Percentiles rank a stretch among this genome's conserved stretches.
Evolutionary conservation across 2,113 vertebrate species (phyloP).

Genomic region (Ginglymostoma cirratum): DNA sequence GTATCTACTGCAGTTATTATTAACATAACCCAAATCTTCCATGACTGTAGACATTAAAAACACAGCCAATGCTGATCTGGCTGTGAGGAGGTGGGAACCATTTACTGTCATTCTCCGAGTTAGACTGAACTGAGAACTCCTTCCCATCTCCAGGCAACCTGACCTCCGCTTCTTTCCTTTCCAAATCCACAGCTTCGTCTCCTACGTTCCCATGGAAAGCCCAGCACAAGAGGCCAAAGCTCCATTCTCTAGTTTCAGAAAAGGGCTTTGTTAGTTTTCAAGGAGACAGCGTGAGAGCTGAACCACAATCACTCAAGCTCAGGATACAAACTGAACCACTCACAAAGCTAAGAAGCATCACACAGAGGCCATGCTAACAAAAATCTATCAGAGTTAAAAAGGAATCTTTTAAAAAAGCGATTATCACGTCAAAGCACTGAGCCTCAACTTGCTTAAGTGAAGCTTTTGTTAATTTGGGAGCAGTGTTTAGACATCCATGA

Average conservation of each 20-base stretch:
- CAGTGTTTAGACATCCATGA: neutral
- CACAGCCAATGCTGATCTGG: slow-evolving; percentile 17
- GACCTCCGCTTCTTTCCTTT: slow-evolving; percentile 58
- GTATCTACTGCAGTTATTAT: neutral
- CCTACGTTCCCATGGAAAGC: slow-evolving; percentile 84
- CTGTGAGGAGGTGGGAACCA: neutral
- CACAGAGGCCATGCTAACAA: neutral
- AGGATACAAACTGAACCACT: neutral
- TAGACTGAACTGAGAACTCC: slow-evolving; percentile 45
- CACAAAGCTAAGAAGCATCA: slow-evolving; percentile 9
- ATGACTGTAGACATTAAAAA: slow-evolving; percentile 52
- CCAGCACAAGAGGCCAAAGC: slow-evolving; percentile 69
- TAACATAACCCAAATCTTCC: slow-evolving; percentile 45
- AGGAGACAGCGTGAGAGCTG: slow-evolving; percentile 78
- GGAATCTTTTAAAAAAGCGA: neutral
- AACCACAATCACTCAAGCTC: slow-evolving; percentile 42
- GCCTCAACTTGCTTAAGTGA: neutral
- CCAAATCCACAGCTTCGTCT: slow-evolving; percentile 47
- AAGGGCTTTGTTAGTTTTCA: slow-evolving; percentile 93
- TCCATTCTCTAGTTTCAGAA: slow-evolving; percentile 78
- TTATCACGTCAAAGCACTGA: neutral
- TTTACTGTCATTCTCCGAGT: slow-evolving; percentile 40
- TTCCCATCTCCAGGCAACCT: slow-evolving; percentile 71
- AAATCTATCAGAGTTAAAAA: slow-evolving; percentile 18
- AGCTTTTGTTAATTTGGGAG: neutral